phyloP scores from a whole-genome alignment of 2,888 invertebrate species.

The Ophion slaviceki region DNA sequence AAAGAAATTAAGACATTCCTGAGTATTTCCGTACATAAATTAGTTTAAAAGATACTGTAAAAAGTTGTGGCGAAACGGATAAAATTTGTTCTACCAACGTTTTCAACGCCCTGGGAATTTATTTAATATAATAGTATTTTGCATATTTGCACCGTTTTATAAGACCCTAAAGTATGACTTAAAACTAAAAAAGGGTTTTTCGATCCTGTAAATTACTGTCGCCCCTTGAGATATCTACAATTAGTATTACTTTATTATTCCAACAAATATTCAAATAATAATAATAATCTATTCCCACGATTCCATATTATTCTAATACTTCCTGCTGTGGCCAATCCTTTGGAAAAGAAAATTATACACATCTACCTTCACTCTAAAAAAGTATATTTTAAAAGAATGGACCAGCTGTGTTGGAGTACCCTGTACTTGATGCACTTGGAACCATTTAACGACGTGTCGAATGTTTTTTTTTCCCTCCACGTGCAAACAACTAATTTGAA shows the following conservation, averaged over 20 bases:
- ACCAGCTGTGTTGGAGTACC: neutral
- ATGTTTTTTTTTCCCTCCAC: slow-evolving; percentile 14
- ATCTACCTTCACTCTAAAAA: neutral
- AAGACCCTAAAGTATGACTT: too few species aligned
- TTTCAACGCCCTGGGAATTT: too few species aligned
- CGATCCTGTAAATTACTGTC: neutral
- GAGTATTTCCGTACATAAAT: too few species aligned
- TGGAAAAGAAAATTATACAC: neutral
- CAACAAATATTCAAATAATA: neutral
- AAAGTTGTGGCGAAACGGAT: too few species aligned
- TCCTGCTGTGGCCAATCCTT: neutral
- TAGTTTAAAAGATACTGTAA: too few species aligned
- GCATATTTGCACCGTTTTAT: too few species aligned
- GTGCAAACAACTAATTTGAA: slow-evolving; percentile 48
- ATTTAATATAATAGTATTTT: too few species aligned
- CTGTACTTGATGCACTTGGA: neutral
- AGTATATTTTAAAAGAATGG: neutral
- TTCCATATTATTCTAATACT: neutral
- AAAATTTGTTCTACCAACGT: too few species aligned
- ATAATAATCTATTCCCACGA: neutral
- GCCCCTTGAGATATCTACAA: neutral
- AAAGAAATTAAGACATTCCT: too few species aligned
- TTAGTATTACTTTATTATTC: neutral
- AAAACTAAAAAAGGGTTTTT: too few species aligned
- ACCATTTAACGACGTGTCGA: neutral